Conservation (phyloP, 2,797 vertebrate genomes). For the Threskiornis aethiopicus region DNA sequence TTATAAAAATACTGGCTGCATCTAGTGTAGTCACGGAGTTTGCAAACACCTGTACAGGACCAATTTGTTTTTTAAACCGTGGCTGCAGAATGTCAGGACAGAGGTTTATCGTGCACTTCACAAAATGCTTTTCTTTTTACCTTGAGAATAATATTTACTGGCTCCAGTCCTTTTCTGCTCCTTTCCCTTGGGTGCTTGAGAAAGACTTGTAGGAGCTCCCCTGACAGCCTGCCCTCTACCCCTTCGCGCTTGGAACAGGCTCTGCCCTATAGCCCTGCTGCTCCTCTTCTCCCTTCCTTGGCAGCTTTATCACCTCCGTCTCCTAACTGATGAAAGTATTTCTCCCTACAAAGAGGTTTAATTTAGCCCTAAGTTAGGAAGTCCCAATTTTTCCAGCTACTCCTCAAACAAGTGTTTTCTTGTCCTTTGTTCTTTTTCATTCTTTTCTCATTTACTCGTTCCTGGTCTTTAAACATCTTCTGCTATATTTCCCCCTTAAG, state of each 20-base stretch:
- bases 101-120: neutral
- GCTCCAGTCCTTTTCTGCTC: neutral
- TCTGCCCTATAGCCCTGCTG: neutral
- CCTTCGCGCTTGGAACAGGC: accelerated
- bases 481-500: neutral
- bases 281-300: neutral
- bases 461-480: neutral
- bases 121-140: neutral
- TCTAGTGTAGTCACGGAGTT: neutral
- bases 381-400: neutral
- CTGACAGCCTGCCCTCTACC: neutral
- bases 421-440: neutral
- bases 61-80: neutral
- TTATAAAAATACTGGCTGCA: neutral
- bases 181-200: neutral
- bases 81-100: neutral
- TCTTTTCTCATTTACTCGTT: neutral
- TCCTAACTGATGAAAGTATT: neutral
- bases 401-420: neutral
- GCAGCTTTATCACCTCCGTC: neutral
- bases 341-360: neutral
- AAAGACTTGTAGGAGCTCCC: neutral
- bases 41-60: neutral
- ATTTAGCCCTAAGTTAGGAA: neutral
- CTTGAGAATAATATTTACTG: neutral